Evolutionary conservation across 23 tunicate genomes (phyloP), one percentile per base, ranked within the genome.

Genomic region (Oikopleura dioica): DNA sequence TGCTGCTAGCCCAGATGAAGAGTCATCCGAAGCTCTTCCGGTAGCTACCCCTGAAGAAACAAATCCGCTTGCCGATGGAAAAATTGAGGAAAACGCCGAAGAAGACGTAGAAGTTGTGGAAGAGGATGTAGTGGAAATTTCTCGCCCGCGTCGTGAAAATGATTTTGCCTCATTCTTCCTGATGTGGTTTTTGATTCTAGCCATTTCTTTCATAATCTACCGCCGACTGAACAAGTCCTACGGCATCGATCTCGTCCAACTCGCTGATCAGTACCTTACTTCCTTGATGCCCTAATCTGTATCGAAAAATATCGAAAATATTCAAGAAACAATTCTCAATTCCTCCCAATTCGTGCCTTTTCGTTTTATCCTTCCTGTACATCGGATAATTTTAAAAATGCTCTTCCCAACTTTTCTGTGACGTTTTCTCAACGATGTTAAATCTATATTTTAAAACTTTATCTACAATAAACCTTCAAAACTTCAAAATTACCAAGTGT

Each of bases 151-250:
- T 36, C 51, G 55, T n/a, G 38, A 75, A 75, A 35, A 38, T 29
- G 88, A 84, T 37, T 34, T 78, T 1, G 67, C 89, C 1, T 83
- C 96, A 35, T 34, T 84, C 1, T 77, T 89, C 81, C 68, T 89
- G 4, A 79, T 84, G 0, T 76, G 85, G 37, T 69, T 89, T 50
- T 68, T 89, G 37, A 69, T 78, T 32, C 77, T 84, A 37, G 89
- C 83, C 5, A 78, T 89, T 68, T 88, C 87, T 28, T 23, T 82
- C 9, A 68, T 89, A 76, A 36, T 89, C 29, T 77, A 84, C 21
- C 72, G 96, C 50, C 37, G 96, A 34, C 37, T 89, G 26, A 81
- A 89, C 32, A 59, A 79, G 16, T 35, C 36, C 35, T 82, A 68
- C 72, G 76, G 76, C 59, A 1, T 88, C 4, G 72, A 63, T 28